A percentile compares a stretch with the other conserved stretches of the same genome.
Evolutionary conservation across 2,797 vertebrate genomes (phyloP).

Genomic region (Phrynocephalus vlangalii): DNA sequence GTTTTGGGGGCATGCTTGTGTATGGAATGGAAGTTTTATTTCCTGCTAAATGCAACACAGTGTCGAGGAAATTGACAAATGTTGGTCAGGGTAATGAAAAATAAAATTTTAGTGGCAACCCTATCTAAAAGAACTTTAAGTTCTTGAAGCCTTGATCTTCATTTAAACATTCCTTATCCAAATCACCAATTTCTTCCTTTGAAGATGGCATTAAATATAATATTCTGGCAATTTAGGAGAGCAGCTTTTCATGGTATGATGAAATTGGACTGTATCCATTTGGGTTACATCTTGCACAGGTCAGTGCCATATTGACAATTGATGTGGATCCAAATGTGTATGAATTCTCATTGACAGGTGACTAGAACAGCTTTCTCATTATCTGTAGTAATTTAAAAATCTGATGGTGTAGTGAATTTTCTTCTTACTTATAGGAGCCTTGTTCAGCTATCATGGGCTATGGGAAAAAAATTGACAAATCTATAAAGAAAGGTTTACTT

Average conservation of each 20-base stretch:
- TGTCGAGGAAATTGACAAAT: too few relatives aligned
- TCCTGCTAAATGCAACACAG: too few relatives aligned
- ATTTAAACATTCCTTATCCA: not conserved
- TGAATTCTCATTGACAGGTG: not conserved
- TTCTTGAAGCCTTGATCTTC: not conserved
- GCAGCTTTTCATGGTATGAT: not conserved
- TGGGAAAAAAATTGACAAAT: conserved; percentile 94
- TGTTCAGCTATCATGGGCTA: conserved; percentile 92
- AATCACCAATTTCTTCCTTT: not conserved
- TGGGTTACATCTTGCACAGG: not conserved
- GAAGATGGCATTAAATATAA: not conserved
- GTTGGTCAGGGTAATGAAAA: too few relatives aligned
- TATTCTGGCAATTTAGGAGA: not conserved
- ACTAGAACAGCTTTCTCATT: not conserved
- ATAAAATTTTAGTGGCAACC: too few relatives aligned
- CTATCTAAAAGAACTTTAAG: not conserved
- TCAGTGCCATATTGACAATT: not conserved
- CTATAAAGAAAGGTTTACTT: conserved; percentile 91
- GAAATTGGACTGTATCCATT: not conserved
- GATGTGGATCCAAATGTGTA: not conserved
- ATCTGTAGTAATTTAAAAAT: conserved; percentile 22
- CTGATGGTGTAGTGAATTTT: not conserved
- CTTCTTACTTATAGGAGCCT: conserved; percentile 82
- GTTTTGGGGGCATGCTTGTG: too few relatives aligned
- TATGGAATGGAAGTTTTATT: too few relatives aligned